Conservation (phyloP, 2,888 invertebrate genomes). For the Anorthoa munda region DNA sequence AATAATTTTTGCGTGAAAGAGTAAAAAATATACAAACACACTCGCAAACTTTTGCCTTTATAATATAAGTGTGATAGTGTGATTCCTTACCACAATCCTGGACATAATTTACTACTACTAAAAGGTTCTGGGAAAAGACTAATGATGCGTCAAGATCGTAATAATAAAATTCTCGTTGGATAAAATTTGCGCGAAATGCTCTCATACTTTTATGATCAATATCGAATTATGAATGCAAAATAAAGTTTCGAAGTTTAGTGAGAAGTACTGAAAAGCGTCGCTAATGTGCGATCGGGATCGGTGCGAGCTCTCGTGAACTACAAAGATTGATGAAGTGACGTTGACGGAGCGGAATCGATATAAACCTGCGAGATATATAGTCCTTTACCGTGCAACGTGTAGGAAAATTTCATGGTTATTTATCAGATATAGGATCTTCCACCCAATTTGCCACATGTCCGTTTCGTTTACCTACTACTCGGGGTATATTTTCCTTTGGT, state of each 20-base stretch:
- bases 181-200: conserved; percentile 2
- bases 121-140: conserved; percentile 11
- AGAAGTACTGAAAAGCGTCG: conserved; percentile 34
- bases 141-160: conserved; percentile 14
- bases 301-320: conserved; percentile 31
- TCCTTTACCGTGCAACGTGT: conserved; percentile 24
- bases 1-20: too few relatives aligned
- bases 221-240: conserved; percentile 32
- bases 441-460: conserved; percentile 31
- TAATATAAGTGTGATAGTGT: too few relatives aligned
- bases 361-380: conserved; percentile 38
- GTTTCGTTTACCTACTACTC: conserved; percentile 14
- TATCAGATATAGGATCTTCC: conserved; percentile 22
- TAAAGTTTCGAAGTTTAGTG: conserved; percentile 24
- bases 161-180: conserved; percentile 17
- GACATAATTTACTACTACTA: conserved; percentile 9
- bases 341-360: conserved; percentile 56
- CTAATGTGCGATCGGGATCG: conserved; percentile 38
- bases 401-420: conserved; percentile 40
- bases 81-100: conserved; percentile 2
- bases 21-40: too few relatives aligned
- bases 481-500: conserved; percentile 5
- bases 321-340: conserved; percentile 57
- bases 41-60: too few relatives aligned
- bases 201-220: conserved; percentile 13